Base-by-base conservation (phyloP, 2,888 invertebrate species). In the Andrena flavipes region DNA sequence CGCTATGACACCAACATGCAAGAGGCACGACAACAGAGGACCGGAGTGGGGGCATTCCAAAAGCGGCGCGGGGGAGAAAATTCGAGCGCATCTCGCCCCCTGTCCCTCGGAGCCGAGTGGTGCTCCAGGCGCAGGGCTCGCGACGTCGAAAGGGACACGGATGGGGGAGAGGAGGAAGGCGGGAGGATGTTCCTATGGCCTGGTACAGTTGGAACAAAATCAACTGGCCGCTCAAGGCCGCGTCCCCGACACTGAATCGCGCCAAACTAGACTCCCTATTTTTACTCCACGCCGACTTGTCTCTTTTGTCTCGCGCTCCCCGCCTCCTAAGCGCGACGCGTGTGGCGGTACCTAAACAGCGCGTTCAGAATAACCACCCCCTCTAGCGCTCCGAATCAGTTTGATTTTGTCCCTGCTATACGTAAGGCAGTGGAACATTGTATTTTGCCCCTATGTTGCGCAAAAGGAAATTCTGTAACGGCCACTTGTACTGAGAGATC, bases 401-500 rank as follows among this genome's bases (percentile, higher is more conserved):
- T 56, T 56, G 26, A 56, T 26, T 26, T 10, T 13, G 56, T 10
- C 23, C 56, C 20, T 0, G 23, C 23, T 56, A 42, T 56, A 56
- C 10, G 23, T 23, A 56, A 60, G 49, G 35, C 74, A 65, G 77
- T 16, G 7, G n/a, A 51, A 78, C 26, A 42, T 80, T 49, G 13
- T 88, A 84, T 84, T 90, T 89, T 26, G 30, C 54, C 71, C 76
- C 79, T 67, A 91, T 90, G 77, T 91, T 91, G 71, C 64, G 75
- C n/a, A 88, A 77, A 42, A 92, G 72, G 84, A 91, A 92, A 83
- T 87, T 86, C 80, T 85, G 86, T 78, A 91, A 83, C 7, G 88
- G 80, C 89, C 91, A 91, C 30, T 86, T 81, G 69, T 88, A 80
- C 29, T 74, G 80, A 23, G 69, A 69, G 60, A 90, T 62, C 48